phyloP scores from a whole-genome alignment of 37 sponge, comb jelly and placozoan species.

The Lycopodina hypogea region DNA sequence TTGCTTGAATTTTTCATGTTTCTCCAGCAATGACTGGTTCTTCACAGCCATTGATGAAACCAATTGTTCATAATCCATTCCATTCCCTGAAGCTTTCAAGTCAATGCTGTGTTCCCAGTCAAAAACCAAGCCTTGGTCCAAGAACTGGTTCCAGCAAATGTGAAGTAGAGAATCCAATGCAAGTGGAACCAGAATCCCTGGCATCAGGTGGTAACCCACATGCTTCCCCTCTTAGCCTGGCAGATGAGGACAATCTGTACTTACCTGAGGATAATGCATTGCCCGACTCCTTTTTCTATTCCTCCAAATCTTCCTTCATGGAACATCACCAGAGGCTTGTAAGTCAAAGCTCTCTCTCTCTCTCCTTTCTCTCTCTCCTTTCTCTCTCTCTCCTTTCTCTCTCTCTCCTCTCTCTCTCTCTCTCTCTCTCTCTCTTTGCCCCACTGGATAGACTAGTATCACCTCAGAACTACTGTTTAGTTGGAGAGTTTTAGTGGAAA shows the following conservation, averaged over 20 bases:
- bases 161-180: constrained; percentile 47
- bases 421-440: too few relatives aligned
- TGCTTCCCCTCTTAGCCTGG: neutral
- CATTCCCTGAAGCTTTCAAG: constrained; percentile 12
- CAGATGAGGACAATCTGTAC: constrained; percentile 46
- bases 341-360: too few relatives aligned
- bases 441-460: too few relatives aligned
- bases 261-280: constrained; percentile 48
- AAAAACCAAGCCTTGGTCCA: neutral
- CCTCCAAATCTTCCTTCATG: constrained; percentile 48
- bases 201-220: neutral
- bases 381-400: too few relatives aligned
- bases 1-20: constrained; percentile 7
- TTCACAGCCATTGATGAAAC: constrained; percentile 62
- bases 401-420: too few relatives aligned
- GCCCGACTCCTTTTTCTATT: constrained; percentile 41
- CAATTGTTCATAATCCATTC: constrained; percentile 69
- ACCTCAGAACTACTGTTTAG: too few relatives aligned
- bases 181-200: constrained; percentile 46
- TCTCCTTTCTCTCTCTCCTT: too few relatives aligned
- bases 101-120: neutral
- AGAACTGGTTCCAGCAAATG: neutral
- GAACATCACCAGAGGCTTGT: neutral
- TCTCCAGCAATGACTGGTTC: constrained; percentile 22
- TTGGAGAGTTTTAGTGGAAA: too few relatives aligned